A percentile compares a stretch with the other conserved stretches of the same genome.
Evolutionary conservation across 2,113 vertebrate genomes (phyloP).

Genomic region (Oncorhynchus tshawytscha): DNA sequence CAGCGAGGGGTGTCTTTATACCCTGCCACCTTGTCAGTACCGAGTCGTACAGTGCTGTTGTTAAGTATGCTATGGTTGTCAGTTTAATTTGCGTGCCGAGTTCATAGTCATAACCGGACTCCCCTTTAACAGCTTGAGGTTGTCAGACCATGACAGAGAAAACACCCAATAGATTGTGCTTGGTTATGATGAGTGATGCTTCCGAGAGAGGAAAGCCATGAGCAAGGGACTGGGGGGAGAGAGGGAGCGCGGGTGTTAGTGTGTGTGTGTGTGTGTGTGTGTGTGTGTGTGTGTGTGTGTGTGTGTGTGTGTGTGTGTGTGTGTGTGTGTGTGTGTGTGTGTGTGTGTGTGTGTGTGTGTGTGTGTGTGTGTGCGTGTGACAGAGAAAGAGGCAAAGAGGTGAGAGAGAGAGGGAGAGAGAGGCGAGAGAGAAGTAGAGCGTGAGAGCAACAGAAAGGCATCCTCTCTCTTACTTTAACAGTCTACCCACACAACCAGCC

Average conservation of each 20-base stretch:
- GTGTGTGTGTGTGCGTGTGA: no score
- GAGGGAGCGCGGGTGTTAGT: not conserved
- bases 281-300: no score
- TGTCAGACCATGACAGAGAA: constrained; percentile 41
- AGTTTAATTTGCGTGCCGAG: not conserved
- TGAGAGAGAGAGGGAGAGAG: no score
- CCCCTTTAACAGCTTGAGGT: constrained; percentile 22
- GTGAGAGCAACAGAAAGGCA: not conserved
- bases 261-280: no score
- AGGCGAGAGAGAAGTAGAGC: not conserved
- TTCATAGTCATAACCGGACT: constrained; percentile 24
- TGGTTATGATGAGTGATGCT: constrained; percentile 30
- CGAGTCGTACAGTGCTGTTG: not conserved
- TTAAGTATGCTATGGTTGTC: not conserved
- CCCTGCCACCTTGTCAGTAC: not conserved
- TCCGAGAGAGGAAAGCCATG: constrained; percentile 28
- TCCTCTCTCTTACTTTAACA: not conserved
- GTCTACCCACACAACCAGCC: constrained; percentile 35
- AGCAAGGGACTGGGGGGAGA: constrained; percentile 24
- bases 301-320: no score
- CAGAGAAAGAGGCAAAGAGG: constrained; percentile 13
- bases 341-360: no score
- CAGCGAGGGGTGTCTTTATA: not conserved
- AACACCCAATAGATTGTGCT: constrained; percentile 34
- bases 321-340: no score